Evolutionary conservation across 2,113 vertebrate species (phyloP).

Genomic region (Crypturellus undulatus): DNA sequence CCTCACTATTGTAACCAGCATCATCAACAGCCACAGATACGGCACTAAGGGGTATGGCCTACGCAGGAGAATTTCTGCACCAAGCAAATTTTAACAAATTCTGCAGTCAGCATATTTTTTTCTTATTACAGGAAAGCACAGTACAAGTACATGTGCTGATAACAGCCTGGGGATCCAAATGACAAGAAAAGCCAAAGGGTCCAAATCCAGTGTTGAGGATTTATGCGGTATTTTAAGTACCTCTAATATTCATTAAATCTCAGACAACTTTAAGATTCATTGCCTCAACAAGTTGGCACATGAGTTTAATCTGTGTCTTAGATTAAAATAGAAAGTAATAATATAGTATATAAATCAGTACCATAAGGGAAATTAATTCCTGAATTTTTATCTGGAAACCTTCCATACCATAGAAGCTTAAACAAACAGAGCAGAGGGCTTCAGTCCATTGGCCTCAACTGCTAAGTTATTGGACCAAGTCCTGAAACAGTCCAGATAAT

Average conservation of each 20-base stretch:
- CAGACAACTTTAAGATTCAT: background rate
- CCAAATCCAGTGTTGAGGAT: background rate
- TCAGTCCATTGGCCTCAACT: background rate
- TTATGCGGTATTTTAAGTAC: background rate
- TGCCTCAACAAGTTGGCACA: background rate
- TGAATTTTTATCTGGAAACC: background rate
- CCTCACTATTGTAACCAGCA: background rate
- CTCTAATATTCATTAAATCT: background rate
- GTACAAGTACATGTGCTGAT: background rate
- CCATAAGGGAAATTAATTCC: background rate
- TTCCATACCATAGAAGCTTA: background rate
- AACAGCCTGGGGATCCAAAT: background rate
- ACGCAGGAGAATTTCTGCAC: background rate
- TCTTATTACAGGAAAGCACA: background rate
- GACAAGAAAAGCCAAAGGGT: background rate
- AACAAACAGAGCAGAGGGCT: background rate
- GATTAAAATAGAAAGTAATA: background rate
- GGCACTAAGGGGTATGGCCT: rapidly evolving
- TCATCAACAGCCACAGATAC: rapidly evolving
- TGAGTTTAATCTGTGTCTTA: background rate
- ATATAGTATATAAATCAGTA: background rate
- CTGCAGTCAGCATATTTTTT: background rate
- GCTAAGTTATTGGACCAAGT: background rate
- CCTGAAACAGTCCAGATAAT: background rate
- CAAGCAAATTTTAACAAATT: background rate